Conservation (phyloP, 2,113 vertebrate species). For the Fregetta grallaria region DNA sequence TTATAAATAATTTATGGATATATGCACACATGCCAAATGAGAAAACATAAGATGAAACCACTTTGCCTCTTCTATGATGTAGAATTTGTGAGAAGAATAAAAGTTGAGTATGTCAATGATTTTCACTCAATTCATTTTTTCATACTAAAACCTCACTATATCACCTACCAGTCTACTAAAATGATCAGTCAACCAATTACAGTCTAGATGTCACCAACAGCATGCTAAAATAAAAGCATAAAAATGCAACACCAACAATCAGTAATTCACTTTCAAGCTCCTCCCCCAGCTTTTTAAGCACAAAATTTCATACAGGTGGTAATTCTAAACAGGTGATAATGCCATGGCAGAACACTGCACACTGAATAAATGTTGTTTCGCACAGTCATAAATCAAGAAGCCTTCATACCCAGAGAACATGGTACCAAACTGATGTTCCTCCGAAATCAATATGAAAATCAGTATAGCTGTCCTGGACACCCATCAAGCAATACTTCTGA, state of each 20-base stretch:
- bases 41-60: background rate
- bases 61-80: background rate
- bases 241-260: background rate
- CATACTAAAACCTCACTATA: background rate
- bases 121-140: background rate
- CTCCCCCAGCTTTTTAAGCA: background rate
- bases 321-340: background rate
- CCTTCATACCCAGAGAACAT: slow-evolving; percentile 93
- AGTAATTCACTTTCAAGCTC: background rate
- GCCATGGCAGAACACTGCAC: background rate
- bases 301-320: background rate
- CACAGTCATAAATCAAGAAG: background rate
- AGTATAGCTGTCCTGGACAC: slow-evolving; percentile 96
- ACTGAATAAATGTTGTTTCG: background rate
- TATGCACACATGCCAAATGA: background rate
- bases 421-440: slow-evolving; percentile 99
- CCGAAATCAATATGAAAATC: slow-evolving; percentile 99
- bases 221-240: background rate
- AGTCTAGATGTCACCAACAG: background rate
- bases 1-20: background rate
- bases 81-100: background rate
- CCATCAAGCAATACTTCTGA: slow-evolving; percentile 99
- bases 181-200: background rate
- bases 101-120: background rate
- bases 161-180: background rate